Conservation (phyloP, 2,797 vertebrate genomes). For the Nyctalus aviator region DNA sequence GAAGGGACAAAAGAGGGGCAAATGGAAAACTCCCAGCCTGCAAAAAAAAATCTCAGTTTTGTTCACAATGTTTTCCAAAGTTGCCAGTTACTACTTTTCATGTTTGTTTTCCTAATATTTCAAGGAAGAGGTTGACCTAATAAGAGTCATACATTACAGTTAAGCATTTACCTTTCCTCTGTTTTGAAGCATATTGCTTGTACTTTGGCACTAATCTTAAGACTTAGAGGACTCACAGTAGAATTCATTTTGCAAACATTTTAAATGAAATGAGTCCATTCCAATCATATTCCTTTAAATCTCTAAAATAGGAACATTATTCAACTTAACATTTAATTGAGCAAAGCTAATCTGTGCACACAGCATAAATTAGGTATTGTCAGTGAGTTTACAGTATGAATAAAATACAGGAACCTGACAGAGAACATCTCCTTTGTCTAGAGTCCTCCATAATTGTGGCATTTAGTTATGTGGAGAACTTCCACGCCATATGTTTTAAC, state of each 20-base stretch:
- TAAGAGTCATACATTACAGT: not conserved
- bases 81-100: not conserved
- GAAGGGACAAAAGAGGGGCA: not conserved
- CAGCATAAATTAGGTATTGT: constrained; percentile 54
- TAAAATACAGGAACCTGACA: constrained; percentile 10
- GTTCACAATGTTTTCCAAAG: not conserved
- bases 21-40: not conserved
- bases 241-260: constrained; percentile 51
- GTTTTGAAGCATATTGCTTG: constrained; percentile 29
- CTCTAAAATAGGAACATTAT: constrained; percentile 57
- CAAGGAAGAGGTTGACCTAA: constrained; percentile 16
- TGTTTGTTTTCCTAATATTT: constrained; percentile 53
- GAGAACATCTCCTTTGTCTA: constrained; percentile 62
- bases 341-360: constrained; percentile 18
- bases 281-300: constrained; percentile 39
- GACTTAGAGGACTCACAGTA: constrained; percentile 13
- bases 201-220: not conserved
- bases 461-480: constrained; percentile 61
- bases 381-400: constrained; percentile 18
- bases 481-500: constrained; percentile 74
- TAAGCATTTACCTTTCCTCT: not conserved
- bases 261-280: constrained; percentile 56
- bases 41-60: not conserved
- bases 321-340: constrained; percentile 66
- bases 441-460: constrained; percentile 27